Conservation (phyloP, 2,888 invertebrate species). For the Spisula solida region DNA sequence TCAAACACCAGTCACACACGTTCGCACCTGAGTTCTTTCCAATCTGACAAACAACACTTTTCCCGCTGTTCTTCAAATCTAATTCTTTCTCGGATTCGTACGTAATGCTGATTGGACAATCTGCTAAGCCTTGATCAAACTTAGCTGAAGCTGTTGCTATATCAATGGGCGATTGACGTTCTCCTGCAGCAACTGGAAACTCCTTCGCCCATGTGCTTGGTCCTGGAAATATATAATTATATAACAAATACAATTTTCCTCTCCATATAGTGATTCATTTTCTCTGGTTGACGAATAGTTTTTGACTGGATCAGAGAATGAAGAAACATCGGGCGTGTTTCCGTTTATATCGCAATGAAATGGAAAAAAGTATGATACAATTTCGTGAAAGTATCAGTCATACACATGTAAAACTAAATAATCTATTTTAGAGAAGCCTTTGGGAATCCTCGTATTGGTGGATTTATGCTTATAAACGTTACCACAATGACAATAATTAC, state of each 20-base stretch:
- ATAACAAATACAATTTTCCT: background rate
- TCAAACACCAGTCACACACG: background rate
- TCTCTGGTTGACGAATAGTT: too few relatives aligned
- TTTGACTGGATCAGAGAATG: too few relatives aligned
- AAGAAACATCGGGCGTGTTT: too few relatives aligned
- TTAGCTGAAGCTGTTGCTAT: constrained; percentile 56
- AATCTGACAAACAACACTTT: constrained; percentile 67
- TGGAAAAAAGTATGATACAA: too few relatives aligned
- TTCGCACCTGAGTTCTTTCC: constrained; percentile 48
- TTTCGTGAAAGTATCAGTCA: too few relatives aligned
- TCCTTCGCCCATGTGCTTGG: constrained; percentile 59
- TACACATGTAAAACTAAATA: too few relatives aligned
- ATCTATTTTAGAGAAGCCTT: too few relatives aligned
- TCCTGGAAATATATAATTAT: constrained; percentile 52
- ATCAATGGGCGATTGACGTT: constrained; percentile 72
- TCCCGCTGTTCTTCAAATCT: constrained; percentile 65
- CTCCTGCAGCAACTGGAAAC: constrained; percentile 63
- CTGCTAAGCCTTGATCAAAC: constrained; percentile 50
- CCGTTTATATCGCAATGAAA: too few relatives aligned
- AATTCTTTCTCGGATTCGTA: constrained; percentile 60
- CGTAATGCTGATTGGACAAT: constrained; percentile 40
- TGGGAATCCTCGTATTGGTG: too few relatives aligned
- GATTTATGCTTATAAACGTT: too few relatives aligned
- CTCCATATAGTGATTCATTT: too few relatives aligned
- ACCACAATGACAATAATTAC: too few relatives aligned